phyloP scores from a whole-genome alignment of 2,113 vertebrate species.

The Prunella fulvescens region DNA sequence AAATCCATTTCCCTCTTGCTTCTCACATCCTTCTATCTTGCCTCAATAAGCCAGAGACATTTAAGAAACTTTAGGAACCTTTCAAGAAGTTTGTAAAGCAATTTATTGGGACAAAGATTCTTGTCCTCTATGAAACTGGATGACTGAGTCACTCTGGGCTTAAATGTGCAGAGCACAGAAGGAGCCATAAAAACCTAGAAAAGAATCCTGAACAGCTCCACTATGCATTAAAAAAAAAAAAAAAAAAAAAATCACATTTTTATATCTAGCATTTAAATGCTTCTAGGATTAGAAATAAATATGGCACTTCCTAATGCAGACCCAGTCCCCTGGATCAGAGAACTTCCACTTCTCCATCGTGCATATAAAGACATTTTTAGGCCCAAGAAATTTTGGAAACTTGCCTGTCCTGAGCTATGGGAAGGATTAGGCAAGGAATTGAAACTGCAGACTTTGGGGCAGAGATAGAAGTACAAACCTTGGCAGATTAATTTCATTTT shows the following conservation, averaged over 20 bases:
- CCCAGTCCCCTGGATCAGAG: background rate
- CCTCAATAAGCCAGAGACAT: background rate
- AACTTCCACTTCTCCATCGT: background rate
- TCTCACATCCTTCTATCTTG: background rate
- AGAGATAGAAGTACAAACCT: background rate
- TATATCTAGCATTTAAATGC: background rate
- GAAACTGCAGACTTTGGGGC: background rate
- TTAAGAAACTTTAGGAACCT: conserved; percentile 15
- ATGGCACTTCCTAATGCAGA: background rate
- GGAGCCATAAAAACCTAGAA: conserved; percentile 6
- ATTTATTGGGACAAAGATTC: background rate
- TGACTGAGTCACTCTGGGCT: background rate
- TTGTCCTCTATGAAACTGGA: background rate
- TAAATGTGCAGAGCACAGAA: background rate
- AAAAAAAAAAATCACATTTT: background rate
- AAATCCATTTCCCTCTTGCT: background rate
- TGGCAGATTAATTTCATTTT: background rate
- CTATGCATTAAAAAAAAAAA: background rate
- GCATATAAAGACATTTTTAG: background rate
- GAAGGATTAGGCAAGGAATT: background rate
- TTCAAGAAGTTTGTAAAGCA: conserved; percentile 20
- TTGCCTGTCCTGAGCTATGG: background rate
- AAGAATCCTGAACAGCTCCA: background rate
- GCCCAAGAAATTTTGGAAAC: background rate
- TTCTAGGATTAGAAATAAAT: conserved; percentile 16